A percentile compares a stretch with the other conserved stretches of the same genome.
phyloP scores from a whole-genome alignment of 2,113 vertebrate genomes.

The Platysteira castanea region DNA sequence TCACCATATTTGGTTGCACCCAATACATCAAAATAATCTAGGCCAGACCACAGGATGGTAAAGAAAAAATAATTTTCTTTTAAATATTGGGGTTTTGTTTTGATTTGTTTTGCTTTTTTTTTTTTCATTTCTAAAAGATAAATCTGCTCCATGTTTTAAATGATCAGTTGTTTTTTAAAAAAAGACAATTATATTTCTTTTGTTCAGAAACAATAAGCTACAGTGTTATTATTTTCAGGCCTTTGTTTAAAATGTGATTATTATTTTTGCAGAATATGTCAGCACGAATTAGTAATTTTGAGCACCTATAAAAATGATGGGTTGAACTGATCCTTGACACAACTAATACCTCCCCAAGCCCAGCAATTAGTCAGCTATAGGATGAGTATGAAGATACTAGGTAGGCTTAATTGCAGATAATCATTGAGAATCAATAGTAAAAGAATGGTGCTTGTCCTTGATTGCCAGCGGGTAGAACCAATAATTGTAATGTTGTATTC shows the following conservation, averaged over 20 bases:
- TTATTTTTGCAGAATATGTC: not conserved
- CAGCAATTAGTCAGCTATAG: not conserved
- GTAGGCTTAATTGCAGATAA: not conserved
- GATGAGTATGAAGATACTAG: not conserved
- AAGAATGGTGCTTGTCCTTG: not conserved
- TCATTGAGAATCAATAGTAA: not conserved
- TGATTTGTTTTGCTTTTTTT: not conserved
- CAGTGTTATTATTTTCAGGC: not conserved
- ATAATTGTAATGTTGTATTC: not conserved
- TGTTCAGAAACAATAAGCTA: not conserved
- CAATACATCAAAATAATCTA: not conserved
- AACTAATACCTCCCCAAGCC: not conserved
- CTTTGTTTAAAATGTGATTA: not conserved
- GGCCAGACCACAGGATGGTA: not conserved
- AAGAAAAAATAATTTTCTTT: not conserved
- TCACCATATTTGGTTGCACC: not conserved
- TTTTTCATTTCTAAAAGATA: not conserved
- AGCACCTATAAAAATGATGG: not conserved
- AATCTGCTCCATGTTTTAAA: not conserved
- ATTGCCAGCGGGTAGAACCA: not conserved
- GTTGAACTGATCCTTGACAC: not conserved
- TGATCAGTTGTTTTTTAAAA: not conserved
- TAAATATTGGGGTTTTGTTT: not conserved
- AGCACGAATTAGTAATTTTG: not conserved
- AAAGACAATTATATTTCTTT: not conserved